Evolutionary conservation across 2,113 vertebrate genomes (phyloP), one percentile per base, ranked within the genome.

Genomic region (Perca flavescens): DNA sequence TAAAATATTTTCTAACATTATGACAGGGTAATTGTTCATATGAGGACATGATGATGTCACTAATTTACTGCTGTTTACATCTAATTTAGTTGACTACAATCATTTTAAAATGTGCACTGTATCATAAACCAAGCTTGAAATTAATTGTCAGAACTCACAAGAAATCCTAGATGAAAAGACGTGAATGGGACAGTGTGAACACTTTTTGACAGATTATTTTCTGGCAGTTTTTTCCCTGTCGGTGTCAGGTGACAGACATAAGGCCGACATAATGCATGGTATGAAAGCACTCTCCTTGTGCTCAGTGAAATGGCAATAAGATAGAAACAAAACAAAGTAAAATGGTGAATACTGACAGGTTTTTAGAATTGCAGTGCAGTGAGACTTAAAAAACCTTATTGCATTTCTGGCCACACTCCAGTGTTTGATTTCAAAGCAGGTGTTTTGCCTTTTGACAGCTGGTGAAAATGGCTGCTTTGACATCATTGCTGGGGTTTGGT

Each of bases 391-490:
- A 43, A 43, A 43, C 7, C 40, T 11, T 43, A 3, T 43, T 21
- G 47, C 47, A 43, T 63, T 58, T 75, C 31, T 78, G 79, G 53
- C 12, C 22, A n/a, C 15, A 19, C 17, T 64, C 22, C 40, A 60
- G 57, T n/a, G 17, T 69, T 5, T 53, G 46, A 65, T 82, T 69
- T 67, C 52, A 65, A 65, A 58, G 71, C 72, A 62, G 49, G 75
- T 86, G 63, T 69, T 80, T 77, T 71, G 64, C 28, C 36, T 47
- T 77, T 76, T 80, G 56, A 68, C 76, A 68, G 79, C 31, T 63
- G 54, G 17, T 75, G 13, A 62, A 77, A 77, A 50, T 2, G 7
- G 31, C 65, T 17, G 16, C 46, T 28, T 61, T 46, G 53, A 68
- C 34, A 46, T 72, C 47, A 17, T 53, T 58, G 43, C 52, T n/a